phyloP scores from a whole-genome alignment of 2,113 vertebrate genomes.

The Dasyornis broadbenti region DNA sequence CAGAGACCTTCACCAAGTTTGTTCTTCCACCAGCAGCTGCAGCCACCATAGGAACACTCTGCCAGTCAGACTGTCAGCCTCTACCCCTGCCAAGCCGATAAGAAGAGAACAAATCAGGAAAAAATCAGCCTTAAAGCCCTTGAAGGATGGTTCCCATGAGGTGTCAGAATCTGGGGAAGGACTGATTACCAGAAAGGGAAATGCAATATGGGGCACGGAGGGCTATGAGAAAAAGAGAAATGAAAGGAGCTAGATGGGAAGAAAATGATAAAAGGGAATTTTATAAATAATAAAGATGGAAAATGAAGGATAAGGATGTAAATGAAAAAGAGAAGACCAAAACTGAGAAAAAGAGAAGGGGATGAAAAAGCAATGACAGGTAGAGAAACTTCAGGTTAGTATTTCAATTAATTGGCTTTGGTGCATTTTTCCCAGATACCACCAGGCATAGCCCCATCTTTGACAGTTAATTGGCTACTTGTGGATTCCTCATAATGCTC shows the following conservation, averaged over 20 bases:
- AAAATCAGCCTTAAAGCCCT: neutral
- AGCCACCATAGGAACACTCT: neutral
- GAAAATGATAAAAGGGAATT: neutral
- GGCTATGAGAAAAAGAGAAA: neutral
- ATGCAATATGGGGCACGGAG: neutral
- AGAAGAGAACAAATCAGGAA: neutral
- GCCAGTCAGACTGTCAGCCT: neutral
- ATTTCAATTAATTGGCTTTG: neutral
- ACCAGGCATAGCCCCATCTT: neutral
- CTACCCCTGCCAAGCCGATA: neutral
- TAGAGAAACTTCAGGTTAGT: neutral
- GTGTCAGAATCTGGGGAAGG: neutral
- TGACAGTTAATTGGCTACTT: neutral
- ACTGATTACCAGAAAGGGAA: neutral
- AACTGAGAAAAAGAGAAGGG: neutral
- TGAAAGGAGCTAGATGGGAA: neutral
- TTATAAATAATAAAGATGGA: neutral
- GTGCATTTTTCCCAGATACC: neutral
- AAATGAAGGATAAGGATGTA: neutral
- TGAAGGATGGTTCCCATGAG: neutral
- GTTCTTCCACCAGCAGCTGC: neutral
- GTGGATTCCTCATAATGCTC: neutral
- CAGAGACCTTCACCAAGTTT: neutral
- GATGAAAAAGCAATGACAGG: neutral
- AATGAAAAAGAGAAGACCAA: neutral